Conservation (phyloP, 92 coral and sea anemone genomes). For the Epizoanthus illoricatus region DNA sequence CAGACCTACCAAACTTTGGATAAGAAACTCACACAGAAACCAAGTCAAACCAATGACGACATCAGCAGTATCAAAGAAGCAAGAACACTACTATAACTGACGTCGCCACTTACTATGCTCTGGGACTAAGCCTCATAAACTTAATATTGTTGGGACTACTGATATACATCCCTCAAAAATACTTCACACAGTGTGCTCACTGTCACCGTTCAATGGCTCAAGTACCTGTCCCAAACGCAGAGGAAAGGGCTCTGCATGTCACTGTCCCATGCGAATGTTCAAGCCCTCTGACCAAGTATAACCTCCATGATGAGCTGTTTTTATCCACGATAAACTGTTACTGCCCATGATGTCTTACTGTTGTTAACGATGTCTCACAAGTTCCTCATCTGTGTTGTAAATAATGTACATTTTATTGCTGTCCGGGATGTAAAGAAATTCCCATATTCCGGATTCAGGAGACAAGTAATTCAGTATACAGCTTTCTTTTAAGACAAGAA, state of each 20-base stretch:
- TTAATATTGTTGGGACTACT: neutral
- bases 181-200: conserved; percentile 1
- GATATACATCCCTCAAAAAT: neutral
- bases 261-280: too few relatives aligned
- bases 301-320: neutral
- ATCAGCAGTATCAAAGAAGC: conserved; percentile 3
- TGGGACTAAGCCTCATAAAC: neutral
- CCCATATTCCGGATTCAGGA: neutral
- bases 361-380: neutral
- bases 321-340: neutral
- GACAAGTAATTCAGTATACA: neutral
- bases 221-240: neutral
- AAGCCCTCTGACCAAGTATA: neutral
- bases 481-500: neutral
- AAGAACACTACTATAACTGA: conserved; percentile 20
- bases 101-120: conserved; percentile 7
- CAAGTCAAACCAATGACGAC: neutral
- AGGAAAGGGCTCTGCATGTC: neutral
- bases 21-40: neutral
- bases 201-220: conserved; percentile 11
- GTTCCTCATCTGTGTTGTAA: too few relatives aligned
- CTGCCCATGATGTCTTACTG: neutral
- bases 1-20: conserved; percentile 14
- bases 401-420: too few relatives aligned
- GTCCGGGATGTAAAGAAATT: neutral